Conservation (phyloP, 1,140 invertebrate species). For the Portunus trituberculatus region DNA sequence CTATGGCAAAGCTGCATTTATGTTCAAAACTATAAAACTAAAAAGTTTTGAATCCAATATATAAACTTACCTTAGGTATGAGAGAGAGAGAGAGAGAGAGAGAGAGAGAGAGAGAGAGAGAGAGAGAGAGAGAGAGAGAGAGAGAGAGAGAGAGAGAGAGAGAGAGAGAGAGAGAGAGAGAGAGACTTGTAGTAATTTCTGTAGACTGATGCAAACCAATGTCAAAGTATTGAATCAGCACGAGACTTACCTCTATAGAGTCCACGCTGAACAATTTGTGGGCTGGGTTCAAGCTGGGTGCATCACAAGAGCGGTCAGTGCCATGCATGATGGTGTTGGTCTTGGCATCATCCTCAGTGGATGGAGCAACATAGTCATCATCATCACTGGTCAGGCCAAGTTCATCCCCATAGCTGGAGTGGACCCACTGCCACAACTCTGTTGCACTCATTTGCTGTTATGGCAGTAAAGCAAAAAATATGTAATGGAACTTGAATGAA, state of each 20-base stretch:
- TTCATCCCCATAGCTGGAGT: conserved; percentile 95
- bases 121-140: background rate
- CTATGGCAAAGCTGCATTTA: no score
- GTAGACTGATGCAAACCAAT: background rate
- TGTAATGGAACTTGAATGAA: background rate
- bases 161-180: conserved; percentile 5
- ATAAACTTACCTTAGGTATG: background rate
- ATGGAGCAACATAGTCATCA: conserved; percentile 88
- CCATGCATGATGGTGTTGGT: conserved; percentile 7
- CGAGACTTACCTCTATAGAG: conserved; percentile 73
- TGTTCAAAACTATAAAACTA: no score
- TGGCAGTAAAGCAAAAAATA: conserved; percentile 26
- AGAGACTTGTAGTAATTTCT: background rate
- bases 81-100: background rate
- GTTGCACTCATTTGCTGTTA: conserved; percentile 88
- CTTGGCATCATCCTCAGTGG: conserved; percentile 78
- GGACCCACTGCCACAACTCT: conserved; percentile 95
- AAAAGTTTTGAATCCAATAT: no score
- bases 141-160: background rate
- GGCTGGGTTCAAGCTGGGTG: conserved; percentile 62
- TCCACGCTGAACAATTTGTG: conserved; percentile 76
- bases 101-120: background rate
- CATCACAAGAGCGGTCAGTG: conserved; percentile 65
- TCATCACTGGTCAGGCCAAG: conserved; percentile 95
- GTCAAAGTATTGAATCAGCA: background rate